Evolutionary conservation across 1,140 invertebrate genomes (phyloP).

Genomic region (Drosophila ananassae): DNA sequence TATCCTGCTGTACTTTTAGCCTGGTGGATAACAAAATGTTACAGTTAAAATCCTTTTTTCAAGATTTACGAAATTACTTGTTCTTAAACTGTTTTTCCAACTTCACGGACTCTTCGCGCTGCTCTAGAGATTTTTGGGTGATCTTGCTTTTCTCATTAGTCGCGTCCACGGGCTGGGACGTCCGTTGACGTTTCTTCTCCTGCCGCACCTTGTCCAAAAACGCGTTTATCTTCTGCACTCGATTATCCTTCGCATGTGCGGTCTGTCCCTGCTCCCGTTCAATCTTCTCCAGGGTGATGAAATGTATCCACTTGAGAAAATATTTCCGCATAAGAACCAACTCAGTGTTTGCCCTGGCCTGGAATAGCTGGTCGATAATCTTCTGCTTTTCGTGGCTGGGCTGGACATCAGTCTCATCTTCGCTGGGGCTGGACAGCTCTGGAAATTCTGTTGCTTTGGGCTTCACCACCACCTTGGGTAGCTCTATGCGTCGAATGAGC

Average conservation of each 20-base stretch:
- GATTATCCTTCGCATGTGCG: conserved; percentile 38
- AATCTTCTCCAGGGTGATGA: conserved; percentile 74
- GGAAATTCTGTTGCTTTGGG: conserved; percentile 27
- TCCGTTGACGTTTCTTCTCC: conserved; percentile 69
- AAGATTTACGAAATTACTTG: conserved; percentile 51
- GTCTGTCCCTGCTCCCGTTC: conserved; percentile 56
- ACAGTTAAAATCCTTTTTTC: neutral
- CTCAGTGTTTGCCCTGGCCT: conserved; percentile 43
- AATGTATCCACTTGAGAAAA: conserved; percentile 83
- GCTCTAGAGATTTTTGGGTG: conserved; percentile 39
- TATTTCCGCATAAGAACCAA: conserved; percentile 73
- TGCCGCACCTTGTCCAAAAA: conserved; percentile 83
- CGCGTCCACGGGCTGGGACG: neutral
- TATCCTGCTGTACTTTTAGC: conserved; percentile 87
- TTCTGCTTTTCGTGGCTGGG: conserved; percentile 58
- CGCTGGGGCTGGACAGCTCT: conserved; percentile 27
- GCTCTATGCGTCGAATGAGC: conserved; percentile 61
- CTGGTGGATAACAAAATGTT: conserved; percentile 65
- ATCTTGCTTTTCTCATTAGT: conserved; percentile 20
- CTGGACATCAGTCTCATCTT: conserved; percentile 14
- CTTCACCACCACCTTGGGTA: conserved; percentile 59
- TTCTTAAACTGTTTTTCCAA: conserved; percentile 78
- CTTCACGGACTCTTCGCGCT: conserved; percentile 50
- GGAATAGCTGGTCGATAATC: conserved; percentile 75
- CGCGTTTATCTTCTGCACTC: conserved; percentile 78